These are phyloP conservation scores for Platysternon megacephalum DNA, from an alignment of 2,113 vertebrate species.

Conservation along the genomic window DNA sequence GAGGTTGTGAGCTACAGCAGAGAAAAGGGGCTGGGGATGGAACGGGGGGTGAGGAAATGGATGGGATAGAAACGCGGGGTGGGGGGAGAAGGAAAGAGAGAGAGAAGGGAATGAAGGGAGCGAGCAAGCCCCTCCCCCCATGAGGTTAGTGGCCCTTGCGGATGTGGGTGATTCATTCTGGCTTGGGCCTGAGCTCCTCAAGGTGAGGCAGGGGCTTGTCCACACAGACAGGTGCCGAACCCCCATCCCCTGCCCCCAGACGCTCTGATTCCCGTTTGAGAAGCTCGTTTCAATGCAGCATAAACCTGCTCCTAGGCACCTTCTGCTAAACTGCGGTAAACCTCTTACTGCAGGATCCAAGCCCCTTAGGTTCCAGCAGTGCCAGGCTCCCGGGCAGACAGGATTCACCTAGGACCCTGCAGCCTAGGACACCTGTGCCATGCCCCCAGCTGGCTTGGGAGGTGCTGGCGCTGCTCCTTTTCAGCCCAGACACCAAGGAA, in stretches of 20 bases:
- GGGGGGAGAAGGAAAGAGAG: not conserved
- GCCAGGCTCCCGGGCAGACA: not conserved
- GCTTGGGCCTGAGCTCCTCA: not conserved
- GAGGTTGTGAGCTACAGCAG: no score
- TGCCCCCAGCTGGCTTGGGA: not conserved
- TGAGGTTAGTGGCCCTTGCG: not conserved
- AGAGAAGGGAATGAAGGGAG: no score
- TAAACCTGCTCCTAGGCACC: not conserved
- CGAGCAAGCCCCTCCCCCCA: not conserved
- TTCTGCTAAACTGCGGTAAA: not conserved
- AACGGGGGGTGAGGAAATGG: no score
- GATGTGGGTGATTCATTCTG: not conserved
- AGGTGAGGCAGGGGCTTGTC: rapidly evolving
- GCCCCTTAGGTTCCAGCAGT: not conserved
- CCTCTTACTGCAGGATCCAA: not conserved
- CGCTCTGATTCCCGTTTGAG: not conserved
- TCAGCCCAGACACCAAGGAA: not conserved
- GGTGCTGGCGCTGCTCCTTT: not conserved
- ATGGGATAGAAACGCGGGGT: no score
- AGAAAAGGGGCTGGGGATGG: no score
- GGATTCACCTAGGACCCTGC: not conserved
- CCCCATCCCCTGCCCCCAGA: not conserved
- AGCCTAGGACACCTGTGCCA: not conserved
- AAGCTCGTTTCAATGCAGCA: not conserved
- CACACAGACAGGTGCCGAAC: rapidly evolving